Evolutionary conservation across 2,113 vertebrate genomes (phyloP), one percentile per base, ranked within the genome.

Genomic region (Dromaius novaehollandiae): DNA sequence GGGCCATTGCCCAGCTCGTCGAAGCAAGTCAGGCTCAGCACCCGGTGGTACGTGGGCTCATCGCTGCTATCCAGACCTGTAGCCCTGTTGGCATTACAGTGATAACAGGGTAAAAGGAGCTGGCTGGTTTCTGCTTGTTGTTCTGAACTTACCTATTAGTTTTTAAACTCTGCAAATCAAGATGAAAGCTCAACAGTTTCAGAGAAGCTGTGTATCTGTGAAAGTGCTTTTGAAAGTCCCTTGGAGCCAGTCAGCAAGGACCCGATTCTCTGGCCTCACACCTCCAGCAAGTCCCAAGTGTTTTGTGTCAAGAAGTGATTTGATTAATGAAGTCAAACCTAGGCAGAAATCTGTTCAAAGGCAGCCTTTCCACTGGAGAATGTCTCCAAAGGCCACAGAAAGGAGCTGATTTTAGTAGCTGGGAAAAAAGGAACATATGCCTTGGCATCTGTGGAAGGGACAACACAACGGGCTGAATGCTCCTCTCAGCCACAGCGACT

Each of bases 291-390:
- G 60, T 92, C 79, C 92, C 83, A 0, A 0, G 61, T 50, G 56
- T 58, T 89, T 93, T 68, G 30, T 76, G 82, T 93, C 93, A 70
- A 34, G 53, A 89, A 93, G 63, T 93, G 0, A 94, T 90, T 53
- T 94, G 96, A 96, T 91, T 96, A 82, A 95, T 95, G 90, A 96
- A 95, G 88, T 68, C 56, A 75, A 95, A 86, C 46, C 7, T 61
- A 30, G 70, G 64, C 87, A 89, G 51, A 93, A 96, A 94, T 89
- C 85, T 95, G 80, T 88, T 96, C 4, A 2, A 96, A 94, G 80
- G 63, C 68, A 46, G 42, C 26, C 34, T 92, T 48, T 76, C 53
- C 5, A 10, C 66, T 2, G 18, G 50, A 18, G 88, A 92, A 70
- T 68, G 40, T 61, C 74, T 93, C 88, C 53, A 88, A 68, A 82